Base-by-base conservation (phyloP, 1,140 invertebrate genomes). In the Macrobrachium nipponense region DNA sequence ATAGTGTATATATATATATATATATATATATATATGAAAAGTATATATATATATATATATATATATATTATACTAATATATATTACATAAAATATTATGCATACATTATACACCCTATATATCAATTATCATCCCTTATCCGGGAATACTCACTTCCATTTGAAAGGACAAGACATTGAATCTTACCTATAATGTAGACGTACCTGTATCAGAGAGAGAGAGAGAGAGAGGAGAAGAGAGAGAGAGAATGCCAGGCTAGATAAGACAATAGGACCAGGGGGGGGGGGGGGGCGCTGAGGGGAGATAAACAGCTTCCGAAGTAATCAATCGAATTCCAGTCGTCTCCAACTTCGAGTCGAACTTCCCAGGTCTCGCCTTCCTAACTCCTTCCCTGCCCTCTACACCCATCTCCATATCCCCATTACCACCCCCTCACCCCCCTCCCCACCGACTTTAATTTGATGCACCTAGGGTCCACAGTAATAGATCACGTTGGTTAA, bases 141-240 rank as follows among this genome's bases (percentile, higher is more conserved):
- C 27, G 27, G 27, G 27, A 36, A 36, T 4, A 4, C 27, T 36
- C 27, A 36, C 27, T 36, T 36, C 27, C 27, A 36, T 36, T 1
- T 36, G 27, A 36, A 36, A 2, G 27, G 27, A 36, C 4, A 36
- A 36, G 1, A 36, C n/a, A 36, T 36, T 4, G 27, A 36, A 4
- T 36, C 1, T 36, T 36, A 2, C 4, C 27, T 36, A 36, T 36
- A 36, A 36, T 36, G 27, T 36, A 36, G 27, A 4, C 27, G 27
- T 36, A 36, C 27, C 27, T 36, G 27, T 78, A 51, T 23, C 17
- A 59, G 44, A 78, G 44, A 78, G 44, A 76, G 44, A 78, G 44
- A 78, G 44, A 78, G 44, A 78, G 44, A 78, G 44, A 78, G 44
- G 59, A 44, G n/a, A 44, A 78, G 58, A 73, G 72, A 73, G 44